Base-by-base conservation (phyloP, 2,113 vertebrate genomes). In the Apistogramma diplotaenia region DNA sequence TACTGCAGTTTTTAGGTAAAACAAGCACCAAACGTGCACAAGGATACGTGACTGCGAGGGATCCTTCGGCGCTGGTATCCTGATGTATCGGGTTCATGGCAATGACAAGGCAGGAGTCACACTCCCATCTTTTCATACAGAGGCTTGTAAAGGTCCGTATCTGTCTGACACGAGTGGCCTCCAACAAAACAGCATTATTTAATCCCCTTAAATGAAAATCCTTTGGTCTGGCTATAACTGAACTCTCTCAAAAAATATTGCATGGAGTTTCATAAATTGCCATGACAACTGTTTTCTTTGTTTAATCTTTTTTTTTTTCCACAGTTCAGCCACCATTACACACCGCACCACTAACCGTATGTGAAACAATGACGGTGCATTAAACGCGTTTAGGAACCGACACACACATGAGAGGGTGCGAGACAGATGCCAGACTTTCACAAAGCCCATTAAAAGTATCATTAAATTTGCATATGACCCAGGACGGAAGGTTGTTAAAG, bases 381-480 rank as follows among this genome's bases (percentile, higher is more conserved):
- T 49, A 53, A 76, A 74, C 8, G 13, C 75, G 59, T 49, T 55
- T 9, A 59, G 33, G 23, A 21, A 77, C 55, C 8, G 81, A 35
- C 37, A 18, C 46, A 27, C 74, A 23, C 78, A 81, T 81, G 46
- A 78, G 84, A 80, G 65, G 18, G 35, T 78, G 37, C 37, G 40
- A 85, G 74, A 85, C 72, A 77, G 31, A 49, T 78, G 72, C 80
- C 84, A 81, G 60, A 87, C 82, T 83, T 84, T 84, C 35, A 76
- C 77, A 87, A 83, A 90, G 83, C 80, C 79, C 79, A 85, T 90
- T 89, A 85, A 87, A 89, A 88, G 53, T 79, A 61, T 85, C 62
- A 33, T 82, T 81, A 23, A 19, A 91, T 85, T 78, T 89, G 70
- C 83, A 90, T 91, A 70, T 62, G 83, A 91, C 82, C 87, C 57